A percentile compares a stretch with the other conserved stretches of the same genome.
Conservation (phyloP, 2,113 vertebrate species). For the Erinaceus europaeus region DNA sequence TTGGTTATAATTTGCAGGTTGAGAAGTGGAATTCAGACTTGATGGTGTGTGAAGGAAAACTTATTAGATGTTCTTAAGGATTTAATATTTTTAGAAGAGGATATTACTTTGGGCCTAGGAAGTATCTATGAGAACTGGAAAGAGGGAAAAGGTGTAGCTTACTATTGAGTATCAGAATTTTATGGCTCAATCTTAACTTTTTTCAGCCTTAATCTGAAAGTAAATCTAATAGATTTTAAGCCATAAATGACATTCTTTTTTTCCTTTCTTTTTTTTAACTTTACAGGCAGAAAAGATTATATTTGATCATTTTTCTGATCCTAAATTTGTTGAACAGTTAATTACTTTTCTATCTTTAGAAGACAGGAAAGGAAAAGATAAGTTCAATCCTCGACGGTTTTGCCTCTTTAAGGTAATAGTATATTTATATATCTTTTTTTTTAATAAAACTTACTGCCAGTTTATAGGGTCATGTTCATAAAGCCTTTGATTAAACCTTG, state of each 20-base stretch:
- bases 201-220: slow-evolving; percentile 39
- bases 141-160: background rate
- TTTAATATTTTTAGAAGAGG: background rate
- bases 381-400: slow-evolving; percentile 97
- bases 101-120: background rate
- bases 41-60: background rate
- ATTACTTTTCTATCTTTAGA: slow-evolving; percentile 97
- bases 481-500: slow-evolving; percentile 10
- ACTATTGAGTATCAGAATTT: background rate
- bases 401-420: slow-evolving; percentile 96
- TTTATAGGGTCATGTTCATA: background rate
- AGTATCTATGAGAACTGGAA: slow-evolving; percentile 1
- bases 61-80: background rate
- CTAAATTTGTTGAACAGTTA: slow-evolving; percentile 93
- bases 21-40: background rate
- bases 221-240: slow-evolving; percentile 45
- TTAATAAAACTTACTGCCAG: background rate
- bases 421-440: background rate
- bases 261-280: slow-evolving; percentile 45
- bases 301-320: slow-evolving; percentile 96
- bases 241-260: slow-evolving; percentile 33
- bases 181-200: slow-evolving; percentile 12
- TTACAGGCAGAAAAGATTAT: slow-evolving; percentile 94
- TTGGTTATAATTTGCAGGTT: background rate
- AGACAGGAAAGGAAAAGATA: slow-evolving; percentile 98